Conservation (phyloP, 2,888 invertebrate genomes). For the Leptopilina myrica region DNA sequence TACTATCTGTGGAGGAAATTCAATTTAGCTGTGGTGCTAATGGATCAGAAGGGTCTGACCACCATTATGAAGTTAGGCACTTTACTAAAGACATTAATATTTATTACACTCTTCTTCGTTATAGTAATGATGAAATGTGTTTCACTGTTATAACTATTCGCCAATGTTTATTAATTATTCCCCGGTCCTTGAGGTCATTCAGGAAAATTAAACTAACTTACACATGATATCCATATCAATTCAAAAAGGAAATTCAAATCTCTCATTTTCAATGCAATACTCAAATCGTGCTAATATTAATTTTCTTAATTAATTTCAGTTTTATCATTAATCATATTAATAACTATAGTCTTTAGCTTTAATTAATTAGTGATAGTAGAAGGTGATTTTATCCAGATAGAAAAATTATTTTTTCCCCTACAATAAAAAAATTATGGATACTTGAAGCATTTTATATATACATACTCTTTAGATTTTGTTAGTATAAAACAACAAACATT, state of each 20-base stretch:
- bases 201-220: neutral
- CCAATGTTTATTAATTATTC: slow-evolving; percentile 5
- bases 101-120: slow-evolving; percentile 31
- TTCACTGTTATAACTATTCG: neutral
- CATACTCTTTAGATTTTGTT: too few relatives aligned
- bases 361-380: too few relatives aligned
- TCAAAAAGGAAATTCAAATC: neutral
- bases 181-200: neutral
- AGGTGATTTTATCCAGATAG: too few relatives aligned
- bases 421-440: too few relatives aligned
- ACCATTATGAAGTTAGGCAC: slow-evolving; percentile 49
- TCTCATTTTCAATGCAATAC: neutral
- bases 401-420: too few relatives aligned
- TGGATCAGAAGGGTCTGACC: slow-evolving; percentile 63
- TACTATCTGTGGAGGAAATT: slow-evolving; percentile 63
- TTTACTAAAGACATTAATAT: slow-evolving; percentile 35
- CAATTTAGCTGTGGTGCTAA: slow-evolving; percentile 67
- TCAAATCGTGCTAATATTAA: too few relatives aligned
- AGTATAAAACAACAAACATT: too few relatives aligned
- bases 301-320: too few relatives aligned
- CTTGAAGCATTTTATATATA: too few relatives aligned
- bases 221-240: neutral
- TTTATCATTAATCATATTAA: too few relatives aligned
- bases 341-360: too few relatives aligned
- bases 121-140: slow-evolving; percentile 10